A percentile compares a stretch with the other conserved stretches of the same genome.
Evolutionary conservation across 2,888 invertebrate species (phyloP).

Genomic region (Leucoma salicis): DNA sequence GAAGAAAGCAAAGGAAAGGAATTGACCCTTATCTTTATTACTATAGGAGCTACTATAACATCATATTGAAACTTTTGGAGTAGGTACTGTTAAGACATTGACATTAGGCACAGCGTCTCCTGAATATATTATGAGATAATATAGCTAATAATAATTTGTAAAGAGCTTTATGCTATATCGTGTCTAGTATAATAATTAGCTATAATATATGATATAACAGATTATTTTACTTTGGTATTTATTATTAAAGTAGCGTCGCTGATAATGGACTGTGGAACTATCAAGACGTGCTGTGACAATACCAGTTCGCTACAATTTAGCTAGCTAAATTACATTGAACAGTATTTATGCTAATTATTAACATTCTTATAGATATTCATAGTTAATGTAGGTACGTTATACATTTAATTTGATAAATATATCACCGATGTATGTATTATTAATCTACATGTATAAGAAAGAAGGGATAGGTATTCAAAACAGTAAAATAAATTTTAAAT

Average conservation of each 20-base stretch:
- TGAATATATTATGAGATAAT: conserved; percentile 21
- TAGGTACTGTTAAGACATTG: too few species aligned
- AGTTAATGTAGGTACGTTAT: not conserved
- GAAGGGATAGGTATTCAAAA: not conserved
- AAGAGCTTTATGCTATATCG: not conserved
- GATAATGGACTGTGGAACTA: not conserved
- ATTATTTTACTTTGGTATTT: not conserved
- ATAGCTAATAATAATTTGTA: conserved; percentile 18
- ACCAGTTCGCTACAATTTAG: too few species aligned
- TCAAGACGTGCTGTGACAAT: not conserved
- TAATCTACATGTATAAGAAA: not conserved
- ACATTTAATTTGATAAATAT: not conserved
- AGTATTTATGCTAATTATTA: not conserved
- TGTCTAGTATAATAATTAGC: not conserved
- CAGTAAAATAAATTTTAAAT: not conserved
- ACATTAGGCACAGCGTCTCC: not conserved
- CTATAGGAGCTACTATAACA: not conserved
- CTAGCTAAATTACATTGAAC: not conserved
- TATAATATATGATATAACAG: not conserved
- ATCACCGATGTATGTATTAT: not conserved
- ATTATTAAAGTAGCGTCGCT: not conserved
- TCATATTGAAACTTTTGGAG: not conserved
- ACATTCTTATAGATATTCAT: not conserved
- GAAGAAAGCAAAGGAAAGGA: not conserved
- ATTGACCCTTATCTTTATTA: not conserved